A percentile compares a stretch with the other conserved stretches of the same genome.
Evolutionary conservation across 1,140 invertebrate genomes (phyloP).

Genomic region (Atopsyche davidsoni): DNA sequence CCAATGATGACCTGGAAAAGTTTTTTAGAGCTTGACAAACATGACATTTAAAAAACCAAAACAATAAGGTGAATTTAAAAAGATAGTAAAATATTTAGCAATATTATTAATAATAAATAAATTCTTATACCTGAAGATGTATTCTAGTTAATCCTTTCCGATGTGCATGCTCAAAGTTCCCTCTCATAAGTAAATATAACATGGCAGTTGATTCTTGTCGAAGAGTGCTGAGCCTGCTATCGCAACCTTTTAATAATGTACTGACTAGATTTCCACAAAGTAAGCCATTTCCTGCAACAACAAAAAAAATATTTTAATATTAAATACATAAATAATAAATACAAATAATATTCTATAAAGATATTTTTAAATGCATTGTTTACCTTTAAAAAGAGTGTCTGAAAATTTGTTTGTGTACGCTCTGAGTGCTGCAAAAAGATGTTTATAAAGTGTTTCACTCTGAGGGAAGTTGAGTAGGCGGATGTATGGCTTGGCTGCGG

Average conservation of each 20-base stretch:
- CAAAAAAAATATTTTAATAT: conserved; percentile 19
- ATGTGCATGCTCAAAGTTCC: conserved; percentile 84
- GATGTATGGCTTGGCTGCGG: conserved; percentile 74
- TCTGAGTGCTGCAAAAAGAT: conserved; percentile 84
- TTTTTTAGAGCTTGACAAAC: conserved; percentile 10
- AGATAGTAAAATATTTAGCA: conserved; percentile 2
- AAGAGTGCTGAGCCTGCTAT: conserved; percentile 69
- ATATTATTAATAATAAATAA: conserved; percentile 7
- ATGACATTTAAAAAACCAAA: conserved; percentile 24
- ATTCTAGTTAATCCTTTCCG: conserved; percentile 80
- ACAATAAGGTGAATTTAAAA: conserved; percentile 2
- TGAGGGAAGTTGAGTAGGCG: conserved; percentile 82
- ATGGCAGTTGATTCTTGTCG: conserved; percentile 86
- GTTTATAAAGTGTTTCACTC: conserved; percentile 82
- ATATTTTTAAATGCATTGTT: conserved; percentile 6
- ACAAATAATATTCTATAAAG: not conserved
- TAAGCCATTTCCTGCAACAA: conserved; percentile 64
- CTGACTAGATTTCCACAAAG: conserved; percentile 81
- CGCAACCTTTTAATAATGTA: conserved; percentile 73
- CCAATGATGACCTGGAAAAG: conserved; percentile 72
- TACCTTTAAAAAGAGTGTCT: conserved; percentile 72
- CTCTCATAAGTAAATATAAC: conserved; percentile 85
- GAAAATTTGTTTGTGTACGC: conserved; percentile 90
- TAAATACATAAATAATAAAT: not conserved
- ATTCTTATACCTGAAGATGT: conserved; percentile 62